Percentiles rank a stretch among this genome's conserved stretches.
Evolutionary conservation across 2,113 vertebrate species (phyloP).

Genomic region (Anolis carolinensis): DNA sequence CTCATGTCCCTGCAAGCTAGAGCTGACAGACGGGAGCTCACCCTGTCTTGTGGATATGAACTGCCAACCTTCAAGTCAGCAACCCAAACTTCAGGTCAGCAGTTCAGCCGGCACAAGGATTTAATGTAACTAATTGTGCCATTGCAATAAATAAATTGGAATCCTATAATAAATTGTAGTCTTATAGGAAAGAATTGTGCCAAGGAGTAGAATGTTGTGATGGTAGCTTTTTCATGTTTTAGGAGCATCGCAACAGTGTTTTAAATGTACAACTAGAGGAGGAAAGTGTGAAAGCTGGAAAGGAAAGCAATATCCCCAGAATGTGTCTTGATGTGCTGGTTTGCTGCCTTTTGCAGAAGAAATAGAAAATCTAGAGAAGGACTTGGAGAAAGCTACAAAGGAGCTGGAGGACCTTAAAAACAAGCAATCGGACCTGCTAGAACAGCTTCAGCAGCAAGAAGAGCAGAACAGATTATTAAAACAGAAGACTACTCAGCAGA

Average conservation of each 20-base stretch:
- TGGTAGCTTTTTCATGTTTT: neutral
- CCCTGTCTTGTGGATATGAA: no score
- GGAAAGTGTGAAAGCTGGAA: no score
- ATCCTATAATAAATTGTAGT: neutral
- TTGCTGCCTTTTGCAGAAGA: constrained; percentile 74
- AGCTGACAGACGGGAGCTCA: no score
- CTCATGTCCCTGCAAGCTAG: no score
- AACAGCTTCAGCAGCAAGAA: constrained; percentile 78
- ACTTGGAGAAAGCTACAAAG: constrained; percentile 74
- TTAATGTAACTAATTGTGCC: no score
- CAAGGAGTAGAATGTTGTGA: neutral
- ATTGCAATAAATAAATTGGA: neutral
- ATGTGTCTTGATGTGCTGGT: neutral
- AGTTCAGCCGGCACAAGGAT: no score
- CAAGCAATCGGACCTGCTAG: constrained; percentile 70
- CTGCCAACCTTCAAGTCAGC: no score
- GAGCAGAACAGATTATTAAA: constrained; percentile 76
- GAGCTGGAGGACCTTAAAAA: constrained; percentile 77
- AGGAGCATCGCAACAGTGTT: no score
- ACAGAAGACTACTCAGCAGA: constrained; percentile 74
- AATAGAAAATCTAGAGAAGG: constrained; percentile 81
- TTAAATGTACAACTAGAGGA: no score
- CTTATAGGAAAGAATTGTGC: neutral
- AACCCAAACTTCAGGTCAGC: no score
- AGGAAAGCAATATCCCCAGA: no score